A percentile compares a stretch with the other conserved stretches of the same genome.
Evolutionary conservation across 2,113 vertebrate species (phyloP).

Genomic region (Esox niger): DNA sequence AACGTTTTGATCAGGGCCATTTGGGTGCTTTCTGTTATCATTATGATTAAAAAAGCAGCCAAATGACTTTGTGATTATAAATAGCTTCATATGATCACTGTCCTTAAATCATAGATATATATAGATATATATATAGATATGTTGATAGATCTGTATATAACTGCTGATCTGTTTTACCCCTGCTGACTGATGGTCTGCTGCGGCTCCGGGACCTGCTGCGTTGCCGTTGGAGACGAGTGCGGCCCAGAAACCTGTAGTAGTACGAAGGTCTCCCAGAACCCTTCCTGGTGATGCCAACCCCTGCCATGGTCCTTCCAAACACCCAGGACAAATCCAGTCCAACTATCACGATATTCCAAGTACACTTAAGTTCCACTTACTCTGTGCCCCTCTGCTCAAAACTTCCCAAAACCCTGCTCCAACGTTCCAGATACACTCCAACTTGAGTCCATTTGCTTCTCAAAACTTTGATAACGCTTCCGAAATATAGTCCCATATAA

Average conservation of each 20-base stretch:
- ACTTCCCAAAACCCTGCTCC: not conserved
- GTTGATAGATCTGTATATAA: conserved; percentile 14
- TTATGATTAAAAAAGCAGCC: no score
- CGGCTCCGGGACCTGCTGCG: conserved; percentile 93
- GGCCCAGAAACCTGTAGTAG: conserved; percentile 93
- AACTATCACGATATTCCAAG: not conserved
- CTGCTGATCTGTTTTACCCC: conserved; percentile 76
- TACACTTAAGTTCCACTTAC: not conserved
- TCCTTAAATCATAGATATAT: no score
- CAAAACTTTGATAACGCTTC: not conserved
- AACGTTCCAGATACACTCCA: not conserved
- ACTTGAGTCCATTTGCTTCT: not conserved
- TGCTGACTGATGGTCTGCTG: conserved; percentile 76
- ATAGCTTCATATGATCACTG: no score
- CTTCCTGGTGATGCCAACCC: conserved; percentile 89
- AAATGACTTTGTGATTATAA: no score
- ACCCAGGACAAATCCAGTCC: conserved; percentile 11
- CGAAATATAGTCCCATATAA: conserved; percentile 47
- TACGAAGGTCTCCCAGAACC: conserved; percentile 89
- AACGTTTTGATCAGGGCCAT: no score
- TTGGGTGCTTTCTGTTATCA: no score
- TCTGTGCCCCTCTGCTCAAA: not conserved
- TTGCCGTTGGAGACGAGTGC: conserved; percentile 91
- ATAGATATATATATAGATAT: no score
- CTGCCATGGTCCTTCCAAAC: conserved; percentile 76